Conservation (phyloP, 53 echinoderm and acorn worm species). For the Holothuria leucospilota region DNA sequence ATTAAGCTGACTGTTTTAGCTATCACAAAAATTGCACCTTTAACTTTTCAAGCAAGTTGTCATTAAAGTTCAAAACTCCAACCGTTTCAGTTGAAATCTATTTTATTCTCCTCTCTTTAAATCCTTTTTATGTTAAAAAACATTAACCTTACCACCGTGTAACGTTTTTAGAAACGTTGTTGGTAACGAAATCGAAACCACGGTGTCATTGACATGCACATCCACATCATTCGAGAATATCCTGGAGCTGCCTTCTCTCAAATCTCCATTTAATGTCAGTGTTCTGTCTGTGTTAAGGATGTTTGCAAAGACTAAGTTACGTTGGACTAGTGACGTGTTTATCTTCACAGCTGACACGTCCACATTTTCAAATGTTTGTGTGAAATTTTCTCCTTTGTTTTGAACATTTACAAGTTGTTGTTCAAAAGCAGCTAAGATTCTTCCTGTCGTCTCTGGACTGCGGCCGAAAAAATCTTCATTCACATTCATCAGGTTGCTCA, state of each 20-base stretch:
- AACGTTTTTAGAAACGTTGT: too few species aligned
- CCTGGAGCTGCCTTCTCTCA: background rate
- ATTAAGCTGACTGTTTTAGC: too few species aligned
- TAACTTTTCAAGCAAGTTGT: too few species aligned
- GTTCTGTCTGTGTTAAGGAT: background rate
- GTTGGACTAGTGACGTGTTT: background rate
- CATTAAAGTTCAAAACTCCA: too few species aligned
- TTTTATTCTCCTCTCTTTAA: too few species aligned
- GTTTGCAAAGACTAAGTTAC: background rate
- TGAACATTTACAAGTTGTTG: conserved; percentile 3
- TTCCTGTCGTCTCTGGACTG: background rate
- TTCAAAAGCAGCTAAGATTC: conserved; percentile 7
- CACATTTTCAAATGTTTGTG: background rate
- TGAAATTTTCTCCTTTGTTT: background rate
- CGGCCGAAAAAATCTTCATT: background rate
- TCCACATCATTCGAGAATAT: background rate
- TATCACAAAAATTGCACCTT: too few species aligned
- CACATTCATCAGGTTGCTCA: conserved; percentile 13
- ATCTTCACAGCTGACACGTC: background rate
- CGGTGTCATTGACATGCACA: too few species aligned
- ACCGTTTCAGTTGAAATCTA: too few species aligned
- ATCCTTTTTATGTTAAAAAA: too few species aligned
- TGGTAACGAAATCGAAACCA: too few species aligned
- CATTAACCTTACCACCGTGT: too few species aligned
- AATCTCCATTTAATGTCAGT: background rate